phyloP scores from a whole-genome alignment of 2,888 invertebrate species.

The Harmothoe impar region DNA sequence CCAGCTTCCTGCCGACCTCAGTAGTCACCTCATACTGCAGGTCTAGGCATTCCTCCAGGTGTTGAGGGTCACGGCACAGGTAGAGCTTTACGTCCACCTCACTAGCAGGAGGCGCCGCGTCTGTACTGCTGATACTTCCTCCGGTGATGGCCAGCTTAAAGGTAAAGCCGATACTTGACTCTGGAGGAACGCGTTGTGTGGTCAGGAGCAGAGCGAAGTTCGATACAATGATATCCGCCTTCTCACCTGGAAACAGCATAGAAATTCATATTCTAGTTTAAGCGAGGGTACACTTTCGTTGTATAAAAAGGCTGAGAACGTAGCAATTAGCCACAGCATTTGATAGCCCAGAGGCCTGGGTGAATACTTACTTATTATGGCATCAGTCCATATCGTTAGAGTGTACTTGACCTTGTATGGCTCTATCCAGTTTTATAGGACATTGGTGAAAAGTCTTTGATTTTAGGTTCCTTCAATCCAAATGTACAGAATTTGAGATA shows the following conservation, averaged over 20 bases:
- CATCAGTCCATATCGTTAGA: no score
- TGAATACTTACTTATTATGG: no score
- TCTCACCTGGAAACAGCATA: not conserved
- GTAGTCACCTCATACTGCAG: constrained; percentile 3
- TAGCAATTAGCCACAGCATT: no score
- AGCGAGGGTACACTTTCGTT: no score
- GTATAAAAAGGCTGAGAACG: no score
- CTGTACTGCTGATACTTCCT: not conserved
- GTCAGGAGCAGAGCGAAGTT: not conserved
- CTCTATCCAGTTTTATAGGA: no score
- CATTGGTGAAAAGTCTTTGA: no score
- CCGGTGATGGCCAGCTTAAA: not conserved
- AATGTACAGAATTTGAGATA: no score
- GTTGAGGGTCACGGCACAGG: not conserved
- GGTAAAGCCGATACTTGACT: not conserved
- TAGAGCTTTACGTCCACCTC: not conserved
- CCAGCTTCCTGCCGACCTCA: not conserved
- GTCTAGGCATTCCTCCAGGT: not conserved
- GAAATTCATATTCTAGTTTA: no score
- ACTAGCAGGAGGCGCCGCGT: constrained; percentile 23
- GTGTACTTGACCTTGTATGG: no score
- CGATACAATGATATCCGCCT: not conserved
- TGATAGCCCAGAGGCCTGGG: no score
- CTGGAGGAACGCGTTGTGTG: not conserved
- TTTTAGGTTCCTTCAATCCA: no score